phyloP scores from a whole-genome alignment of 2,888 invertebrate genomes.

The Mechanitis messenoides region DNA sequence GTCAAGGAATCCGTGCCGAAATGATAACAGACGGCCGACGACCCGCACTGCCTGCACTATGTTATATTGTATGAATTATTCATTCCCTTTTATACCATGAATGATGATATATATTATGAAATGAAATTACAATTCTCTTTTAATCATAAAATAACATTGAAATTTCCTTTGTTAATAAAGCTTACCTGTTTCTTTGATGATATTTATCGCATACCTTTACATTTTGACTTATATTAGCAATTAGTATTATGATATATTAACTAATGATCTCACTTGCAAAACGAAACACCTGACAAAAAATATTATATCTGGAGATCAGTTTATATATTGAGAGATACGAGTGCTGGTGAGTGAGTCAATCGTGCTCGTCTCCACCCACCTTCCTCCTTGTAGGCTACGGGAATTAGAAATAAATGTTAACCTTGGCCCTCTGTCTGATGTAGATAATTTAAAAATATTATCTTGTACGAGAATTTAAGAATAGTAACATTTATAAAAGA shows the following conservation, averaged over 20 bases:
- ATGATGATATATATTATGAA: too few relatives aligned
- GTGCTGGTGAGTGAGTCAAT: constrained; percentile 8
- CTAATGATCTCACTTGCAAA: too few relatives aligned
- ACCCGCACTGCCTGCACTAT: constrained; percentile 38
- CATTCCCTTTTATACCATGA: neutral
- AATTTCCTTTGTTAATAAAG: too few relatives aligned
- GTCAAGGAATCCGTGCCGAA: constrained; percentile 73
- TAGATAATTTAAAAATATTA: neutral
- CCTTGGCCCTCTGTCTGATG: constrained; percentile 4
- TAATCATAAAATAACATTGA: too few relatives aligned
- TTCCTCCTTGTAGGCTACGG: constrained; percentile 1
- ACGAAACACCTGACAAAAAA: neutral
- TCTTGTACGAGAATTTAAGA: too few relatives aligned
- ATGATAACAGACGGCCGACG: constrained; percentile 68
- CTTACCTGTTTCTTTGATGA: too few relatives aligned
- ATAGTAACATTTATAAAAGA: too few relatives aligned
- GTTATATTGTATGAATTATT: too few relatives aligned
- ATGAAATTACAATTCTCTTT: too few relatives aligned
- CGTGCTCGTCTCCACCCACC: constrained; percentile 11
- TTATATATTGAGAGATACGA: constrained; percentile 4
- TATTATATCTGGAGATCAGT: neutral
- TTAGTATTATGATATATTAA: too few relatives aligned
- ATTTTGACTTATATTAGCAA: too few relatives aligned
- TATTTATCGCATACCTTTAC: too few relatives aligned
- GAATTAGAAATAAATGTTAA: constrained; percentile 1